Evolutionary conservation across 2,888 invertebrate genomes (phyloP).

Genomic region (Cataglyphis rosenhaueri): DNA sequence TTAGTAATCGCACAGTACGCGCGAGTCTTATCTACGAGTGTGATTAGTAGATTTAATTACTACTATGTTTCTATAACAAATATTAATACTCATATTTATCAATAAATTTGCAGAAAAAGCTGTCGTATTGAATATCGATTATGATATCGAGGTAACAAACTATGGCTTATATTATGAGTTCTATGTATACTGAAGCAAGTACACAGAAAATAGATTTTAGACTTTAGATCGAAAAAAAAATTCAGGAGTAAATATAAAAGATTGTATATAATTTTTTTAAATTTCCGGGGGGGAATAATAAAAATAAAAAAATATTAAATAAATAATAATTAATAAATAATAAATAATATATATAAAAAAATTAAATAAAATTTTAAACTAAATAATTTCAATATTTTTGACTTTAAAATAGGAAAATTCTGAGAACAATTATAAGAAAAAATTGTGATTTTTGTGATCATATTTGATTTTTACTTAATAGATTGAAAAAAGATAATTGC

Average conservation of each 20-base stretch:
- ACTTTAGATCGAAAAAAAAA: not conserved
- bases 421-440: not conserved
- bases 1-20: conserved; percentile 63
- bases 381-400: conserved; percentile 16
- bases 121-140: not conserved
- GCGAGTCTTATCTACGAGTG: conserved; percentile 35
- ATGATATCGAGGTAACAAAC: conserved; percentile 3
- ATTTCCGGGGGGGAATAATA: not conserved
- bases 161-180: not conserved
- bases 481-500: not conserved
- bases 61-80: conserved; percentile 20
- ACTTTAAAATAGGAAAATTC: not conserved
- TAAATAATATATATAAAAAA: not conserved
- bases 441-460: not conserved
- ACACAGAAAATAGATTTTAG: not conserved
- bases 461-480: not conserved
- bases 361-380: not conserved
- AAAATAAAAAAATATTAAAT: not conserved
- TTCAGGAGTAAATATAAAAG: not conserved
- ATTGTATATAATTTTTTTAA: not conserved
- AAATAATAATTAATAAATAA: too few relatives aligned
- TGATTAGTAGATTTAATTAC: conserved; percentile 54
- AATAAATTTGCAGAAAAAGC: conserved; percentile 21
- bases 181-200: conserved; percentile 10
- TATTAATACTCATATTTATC: conserved; percentile 37